Base-by-base conservation (phyloP, 2,888 invertebrate species). In the Drosophila sordidula region DNA sequence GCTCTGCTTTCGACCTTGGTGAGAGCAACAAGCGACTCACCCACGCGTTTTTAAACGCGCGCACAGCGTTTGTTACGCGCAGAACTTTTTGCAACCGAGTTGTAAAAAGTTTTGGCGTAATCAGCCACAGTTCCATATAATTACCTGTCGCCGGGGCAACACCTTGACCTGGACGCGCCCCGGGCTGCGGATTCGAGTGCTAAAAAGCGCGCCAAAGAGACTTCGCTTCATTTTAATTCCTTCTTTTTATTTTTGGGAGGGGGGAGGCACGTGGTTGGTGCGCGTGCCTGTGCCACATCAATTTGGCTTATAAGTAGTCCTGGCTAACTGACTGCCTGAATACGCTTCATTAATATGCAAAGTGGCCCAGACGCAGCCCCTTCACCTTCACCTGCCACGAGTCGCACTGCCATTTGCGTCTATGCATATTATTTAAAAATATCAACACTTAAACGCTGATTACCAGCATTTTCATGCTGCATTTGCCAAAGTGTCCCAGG, bases 381-480 rank as follows among this genome's bases (percentile, higher is more conserved):
- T 16, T 38, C n/a, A 16, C 34, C 55, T 51, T 34, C 29, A 34
- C 47, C 46, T 36, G 18, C 2, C 36, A n/a, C n/a, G 14, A 29
- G 11, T 11, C 22, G 12, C 47, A 14, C 25, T 11, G 39, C 5
- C 22, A 39, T 44, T 58, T 42, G 52, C 16, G 61, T 59, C 52
- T 47, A 22, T 45, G 59, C 49, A 55, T 61, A 63, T 63, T 66
- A 73, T 68, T 76, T 71, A 49, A 75, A 67, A 68, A 74, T 78
- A 75, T 76, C 73, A 80, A 70, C 89, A 73, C 72, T 87, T 89
- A 80, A 89, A 84, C 87, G 86, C 68, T 86, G 86, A 88, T 85
- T 79, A 78, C 71, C 71, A 56, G 67, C 83, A 78, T 73, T 84
- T 83, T 87, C 82, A 83, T 85, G 85, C 79, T 77, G 79, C 87